Base-by-base conservation (phyloP, 2,888 invertebrate genomes). In the Callyntrura sp. region DNA sequence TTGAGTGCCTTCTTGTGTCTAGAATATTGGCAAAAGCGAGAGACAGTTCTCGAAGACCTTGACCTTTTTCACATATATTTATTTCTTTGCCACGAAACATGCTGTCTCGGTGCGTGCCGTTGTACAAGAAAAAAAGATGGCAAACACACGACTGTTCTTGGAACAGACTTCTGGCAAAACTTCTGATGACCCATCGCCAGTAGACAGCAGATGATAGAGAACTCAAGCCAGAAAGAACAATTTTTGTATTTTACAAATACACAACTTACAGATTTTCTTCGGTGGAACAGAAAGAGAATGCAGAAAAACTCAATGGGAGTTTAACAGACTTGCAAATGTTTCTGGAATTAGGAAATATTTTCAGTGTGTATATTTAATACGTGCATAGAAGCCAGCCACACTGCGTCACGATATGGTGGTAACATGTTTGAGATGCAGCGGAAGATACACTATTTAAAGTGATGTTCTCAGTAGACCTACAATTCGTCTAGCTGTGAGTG, bases 161-260 rank as follows among this genome's bases (percentile, higher is more conserved):
- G 88, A 88, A 88, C 83, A 48, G 82, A 87, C 23, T 87, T 83
- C 88, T 88, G 88, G 88, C 88, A 88, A 83, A 88, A 76, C 83
- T 88, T 88, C 83, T 88, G 88, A 83, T 88, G 88, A 88, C 88
- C 88, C 88, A 62, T 83, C 83, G 88, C 83, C 73, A 73, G 73
- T 76, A 83, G 76, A 70, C 65, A 60, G 65, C 82, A 88, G 73
- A 88, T 87, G 87, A 60, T 57, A 81, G 62, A 81, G 81, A 85
- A 57, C 17, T 85, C 78, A 48, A 86, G 78, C 65, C 78, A 78
- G 78, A 86, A 17, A 70, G 70, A 25, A 70, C 70, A 60, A 68
- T 43, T 65, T 65, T 28, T 35, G 14, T 35, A 17, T 23, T 35
- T 23, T 73, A 14, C 45, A 73, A 20, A 48, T 23, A 20, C 45